Conservation (phyloP, 1,140 invertebrate species). For the Lepeophtheirus salmonis region DNA sequence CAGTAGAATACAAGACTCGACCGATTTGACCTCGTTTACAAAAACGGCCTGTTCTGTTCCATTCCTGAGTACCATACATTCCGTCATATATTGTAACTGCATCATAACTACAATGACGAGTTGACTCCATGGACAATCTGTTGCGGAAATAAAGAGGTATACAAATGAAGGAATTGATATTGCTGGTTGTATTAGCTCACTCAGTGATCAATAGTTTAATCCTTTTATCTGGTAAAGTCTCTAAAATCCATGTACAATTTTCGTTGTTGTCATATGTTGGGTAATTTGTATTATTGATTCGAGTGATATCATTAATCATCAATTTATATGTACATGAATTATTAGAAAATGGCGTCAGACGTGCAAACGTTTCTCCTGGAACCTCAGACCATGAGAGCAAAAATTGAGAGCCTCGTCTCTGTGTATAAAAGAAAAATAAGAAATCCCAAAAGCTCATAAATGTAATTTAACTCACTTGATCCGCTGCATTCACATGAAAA, state of each 20-base stretch:
- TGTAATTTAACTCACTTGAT: background rate
- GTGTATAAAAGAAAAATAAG: background rate
- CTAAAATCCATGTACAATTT: constrained; percentile 54
- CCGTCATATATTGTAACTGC: constrained; percentile 42
- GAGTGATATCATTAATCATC: constrained; percentile 19
- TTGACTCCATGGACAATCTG: constrained; percentile 24
- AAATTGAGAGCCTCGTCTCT: background rate
- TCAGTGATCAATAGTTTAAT: constrained; percentile 19
- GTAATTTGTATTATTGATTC: constrained; percentile 52
- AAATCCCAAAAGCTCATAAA: background rate
- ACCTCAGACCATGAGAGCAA: constrained; percentile 1
- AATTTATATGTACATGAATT: constrained; percentile 19
- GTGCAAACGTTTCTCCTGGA: background rate
- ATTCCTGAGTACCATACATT: constrained; percentile 27
- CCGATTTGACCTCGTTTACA: constrained; percentile 33
- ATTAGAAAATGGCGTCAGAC: background rate
- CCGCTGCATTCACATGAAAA: background rate
- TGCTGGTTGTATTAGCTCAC: constrained; percentile 26
- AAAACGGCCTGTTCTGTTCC: constrained; percentile 31
- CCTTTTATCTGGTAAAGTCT: constrained; percentile 18
- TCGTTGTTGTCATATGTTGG: constrained; percentile 47
- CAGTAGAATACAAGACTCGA: constrained; percentile 22
- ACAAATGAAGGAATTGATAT: constrained; percentile 15
- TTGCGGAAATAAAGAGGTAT: constrained; percentile 13
- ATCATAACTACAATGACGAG: constrained; percentile 32